Conservation (phyloP, 2,113 vertebrate species). For the Probosciger aterrimus region DNA sequence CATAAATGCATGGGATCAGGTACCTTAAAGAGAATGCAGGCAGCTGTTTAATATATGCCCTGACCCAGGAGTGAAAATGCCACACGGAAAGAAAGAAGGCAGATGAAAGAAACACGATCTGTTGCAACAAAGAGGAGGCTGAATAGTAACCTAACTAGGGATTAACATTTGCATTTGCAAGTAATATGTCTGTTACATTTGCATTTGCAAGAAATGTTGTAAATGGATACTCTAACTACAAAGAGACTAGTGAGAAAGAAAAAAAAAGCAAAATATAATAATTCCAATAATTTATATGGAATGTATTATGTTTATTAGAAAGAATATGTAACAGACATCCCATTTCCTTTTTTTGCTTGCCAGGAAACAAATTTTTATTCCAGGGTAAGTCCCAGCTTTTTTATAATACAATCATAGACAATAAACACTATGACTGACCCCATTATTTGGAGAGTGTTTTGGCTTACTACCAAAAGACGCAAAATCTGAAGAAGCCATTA, state of each 20-base stretch:
- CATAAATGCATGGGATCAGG: neutral
- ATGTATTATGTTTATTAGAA: neutral
- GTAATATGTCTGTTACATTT: neutral
- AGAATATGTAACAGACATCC: neutral
- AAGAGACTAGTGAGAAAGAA: neutral
- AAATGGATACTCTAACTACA: neutral
- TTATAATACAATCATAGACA: neutral
- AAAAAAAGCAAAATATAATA: neutral
- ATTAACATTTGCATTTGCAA: neutral
- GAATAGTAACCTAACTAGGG: neutral
- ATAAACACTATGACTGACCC: neutral
- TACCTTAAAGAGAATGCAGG: neutral
- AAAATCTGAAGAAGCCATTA: neutral
- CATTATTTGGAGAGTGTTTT: neutral
- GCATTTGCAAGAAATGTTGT: neutral
- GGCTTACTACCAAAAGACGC: neutral
- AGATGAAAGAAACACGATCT: neutral
- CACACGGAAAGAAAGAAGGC: neutral
- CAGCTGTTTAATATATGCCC: neutral
- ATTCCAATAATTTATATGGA: neutral
- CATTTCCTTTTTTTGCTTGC: neutral
- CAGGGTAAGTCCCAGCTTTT: neutral
- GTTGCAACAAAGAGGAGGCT: neutral
- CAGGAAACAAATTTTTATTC: neutral
- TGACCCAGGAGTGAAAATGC: neutral